phyloP scores from a whole-genome alignment of 1,140 invertebrate species.

The Cyclina sinensis region DNA sequence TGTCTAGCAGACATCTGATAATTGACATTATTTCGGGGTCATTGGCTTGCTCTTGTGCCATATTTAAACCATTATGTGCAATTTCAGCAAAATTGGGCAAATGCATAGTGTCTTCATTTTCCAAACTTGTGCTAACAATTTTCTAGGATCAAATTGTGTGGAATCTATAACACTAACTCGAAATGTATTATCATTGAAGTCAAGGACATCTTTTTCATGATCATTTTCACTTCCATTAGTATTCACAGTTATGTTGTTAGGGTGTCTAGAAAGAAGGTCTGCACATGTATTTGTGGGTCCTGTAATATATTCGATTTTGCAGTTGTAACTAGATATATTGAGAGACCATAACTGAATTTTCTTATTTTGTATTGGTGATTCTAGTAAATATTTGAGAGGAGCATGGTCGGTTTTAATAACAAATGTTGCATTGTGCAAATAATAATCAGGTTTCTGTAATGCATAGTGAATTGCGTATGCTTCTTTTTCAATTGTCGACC shows the following conservation, averaged over 20 bases:
- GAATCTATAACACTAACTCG: conserved; percentile 63
- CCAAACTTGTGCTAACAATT: not conserved
- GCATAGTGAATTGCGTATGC: conserved; percentile 67
- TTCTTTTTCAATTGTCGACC: conserved; percentile 75
- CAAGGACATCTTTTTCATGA: not conserved
- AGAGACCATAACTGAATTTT: conserved; percentile 74
- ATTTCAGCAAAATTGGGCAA: not conserved
- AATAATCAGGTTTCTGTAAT: conserved; percentile 73
- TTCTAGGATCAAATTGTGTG: conserved; percentile 58
- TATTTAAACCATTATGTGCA: not conserved
- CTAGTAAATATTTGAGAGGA: conserved; percentile 5
- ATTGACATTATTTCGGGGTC: not conserved
- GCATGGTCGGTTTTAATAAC: conserved; percentile 49
- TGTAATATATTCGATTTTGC: conserved; percentile 66
- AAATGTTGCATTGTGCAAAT: conserved; percentile 71
- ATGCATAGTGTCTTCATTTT: not conserved
- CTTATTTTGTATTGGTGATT: conserved; percentile 69
- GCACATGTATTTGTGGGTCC: conserved; percentile 68
- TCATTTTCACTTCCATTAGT: not conserved
- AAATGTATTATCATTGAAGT: conserved; percentile 58
- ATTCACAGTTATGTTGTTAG: too few relatives aligned
- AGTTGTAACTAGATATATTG: conserved; percentile 68
- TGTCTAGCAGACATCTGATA: not conserved
- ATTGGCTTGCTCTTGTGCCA: conserved; percentile 59
- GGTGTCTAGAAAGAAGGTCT: conserved; percentile 67